Evolutionary conservation across 1,140 invertebrate genomes (phyloP), one percentile per base, ranked within the genome.

Genomic region (Teleogryllus occipitalis): DNA sequence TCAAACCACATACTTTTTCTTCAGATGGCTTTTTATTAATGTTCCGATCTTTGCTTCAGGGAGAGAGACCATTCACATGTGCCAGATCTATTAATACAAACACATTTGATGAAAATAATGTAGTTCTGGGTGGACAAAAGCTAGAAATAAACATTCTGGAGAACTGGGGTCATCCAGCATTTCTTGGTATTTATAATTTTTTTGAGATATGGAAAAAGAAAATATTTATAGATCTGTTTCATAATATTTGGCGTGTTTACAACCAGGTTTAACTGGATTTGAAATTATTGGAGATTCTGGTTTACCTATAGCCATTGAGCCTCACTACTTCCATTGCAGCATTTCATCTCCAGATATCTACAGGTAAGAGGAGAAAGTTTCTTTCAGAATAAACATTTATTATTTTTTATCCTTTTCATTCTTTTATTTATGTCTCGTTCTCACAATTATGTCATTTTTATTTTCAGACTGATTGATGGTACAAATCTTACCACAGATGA

Each of bases 401-500:
- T 18, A 22, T 75, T 15, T 75, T 6, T n/a, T 8, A 8, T n/a
- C 74, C 8, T 39, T 22, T 0, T 75, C 12, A 75, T 39, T 75
- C 39, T 75, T 39, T 75, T 3, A 75, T 39, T 15, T 2, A 75
- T 0, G 14, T 75, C 8, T 22, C 7, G 10, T 73, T 15, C 21
- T 7, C 27, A 39, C 27, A 14, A 18, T 3, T 65, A 65, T 18
- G 54, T 3, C 2, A 14, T 10, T 10, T 65, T 65, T 65, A 7
- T 12, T 80, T 78, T 8, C 76, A 86, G 84, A 78, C 82, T 92
- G 15, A 87, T 91, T 80, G 87, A 90, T 82, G 89, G 88, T n/a
- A 83, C 86, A 7, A 91, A 91, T 83, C 85, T 92, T 65, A 89
- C 91, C 7, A 89, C 86, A 0, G 87, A 91, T 78, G 82, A 84